Evolutionary conservation across 2,113 vertebrate genomes (phyloP).

Genomic region (Aplodontia rufa): DNA sequence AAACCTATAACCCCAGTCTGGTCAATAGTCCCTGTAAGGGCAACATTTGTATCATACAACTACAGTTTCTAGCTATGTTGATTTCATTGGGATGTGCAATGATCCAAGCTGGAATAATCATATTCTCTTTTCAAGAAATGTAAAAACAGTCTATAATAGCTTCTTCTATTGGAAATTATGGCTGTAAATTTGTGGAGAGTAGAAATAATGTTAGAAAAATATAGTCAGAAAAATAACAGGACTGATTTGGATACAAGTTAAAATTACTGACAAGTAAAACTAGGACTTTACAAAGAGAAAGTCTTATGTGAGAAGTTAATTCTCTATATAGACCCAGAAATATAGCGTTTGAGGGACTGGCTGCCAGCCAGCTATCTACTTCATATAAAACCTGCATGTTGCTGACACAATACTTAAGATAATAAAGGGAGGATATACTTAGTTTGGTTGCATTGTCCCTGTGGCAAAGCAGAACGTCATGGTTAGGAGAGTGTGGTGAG

Average conservation of each 20-base stretch:
- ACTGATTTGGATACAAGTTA: background rate
- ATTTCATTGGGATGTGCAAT: background rate
- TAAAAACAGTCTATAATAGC: background rate
- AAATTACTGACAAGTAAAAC: slow-evolving; percentile 29
- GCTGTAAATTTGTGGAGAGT: background rate
- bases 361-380: background rate
- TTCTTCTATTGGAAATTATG: background rate
- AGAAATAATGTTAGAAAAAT: background rate
- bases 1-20: background rate
- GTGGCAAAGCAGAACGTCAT: background rate
- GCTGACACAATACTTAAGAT: background rate
- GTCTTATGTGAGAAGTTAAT: background rate
- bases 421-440: background rate
- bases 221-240: background rate
- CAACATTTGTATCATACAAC: background rate
- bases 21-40: background rate
- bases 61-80: background rate
- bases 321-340: background rate
- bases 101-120: background rate
- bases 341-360: background rate
- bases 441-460: background rate
- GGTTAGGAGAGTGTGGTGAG: rapidly evolving
- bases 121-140: background rate
- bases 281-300: background rate
- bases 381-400: background rate